Evolutionary conservation across 2,888 invertebrate species (phyloP).

Genomic region (Hirtodrosophila alboralis): DNA sequence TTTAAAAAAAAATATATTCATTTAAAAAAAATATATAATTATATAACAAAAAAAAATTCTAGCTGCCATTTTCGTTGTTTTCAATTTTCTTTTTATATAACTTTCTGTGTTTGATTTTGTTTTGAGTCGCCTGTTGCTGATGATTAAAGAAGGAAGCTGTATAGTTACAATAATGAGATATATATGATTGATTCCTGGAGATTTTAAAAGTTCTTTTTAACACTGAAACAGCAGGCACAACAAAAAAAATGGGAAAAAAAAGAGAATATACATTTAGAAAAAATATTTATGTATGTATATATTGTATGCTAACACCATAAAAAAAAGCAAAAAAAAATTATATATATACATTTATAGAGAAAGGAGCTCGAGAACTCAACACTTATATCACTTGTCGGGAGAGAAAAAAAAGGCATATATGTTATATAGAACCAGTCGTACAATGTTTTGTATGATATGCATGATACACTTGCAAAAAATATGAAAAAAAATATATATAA

Average conservation of each 20-base stretch:
- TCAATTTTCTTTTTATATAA: neutral
- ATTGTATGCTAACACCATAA: constrained; percentile 31
- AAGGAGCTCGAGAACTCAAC: constrained; percentile 27
- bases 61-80: constrained; percentile 9
- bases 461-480: constrained; percentile 59
- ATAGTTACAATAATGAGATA: constrained; percentile 28
- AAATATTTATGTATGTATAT: neutral
- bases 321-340: constrained; percentile 29
- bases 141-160: constrained; percentile 18
- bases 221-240: constrained; percentile 54
- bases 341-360: constrained; percentile 17
- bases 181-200: constrained; percentile 11
- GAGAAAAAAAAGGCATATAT: constrained; percentile 20
- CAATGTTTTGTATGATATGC: constrained; percentile 38
- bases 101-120: constrained; percentile 4
- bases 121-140: constrained; percentile 14
- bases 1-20: neutral
- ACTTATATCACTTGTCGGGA: constrained; percentile 34
- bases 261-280: constrained; percentile 1
- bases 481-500: constrained; percentile 50
- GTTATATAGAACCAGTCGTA: constrained; percentile 28
- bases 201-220: constrained; percentile 7
- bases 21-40: constrained; percentile 1
- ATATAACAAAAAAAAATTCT: constrained; percentile 2
- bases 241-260: constrained; percentile 9